These are phyloP conservation scores for Eueides isabella DNA, from an alignment of 1,140 invertebrate species.

Conservation along the genomic window DNA sequence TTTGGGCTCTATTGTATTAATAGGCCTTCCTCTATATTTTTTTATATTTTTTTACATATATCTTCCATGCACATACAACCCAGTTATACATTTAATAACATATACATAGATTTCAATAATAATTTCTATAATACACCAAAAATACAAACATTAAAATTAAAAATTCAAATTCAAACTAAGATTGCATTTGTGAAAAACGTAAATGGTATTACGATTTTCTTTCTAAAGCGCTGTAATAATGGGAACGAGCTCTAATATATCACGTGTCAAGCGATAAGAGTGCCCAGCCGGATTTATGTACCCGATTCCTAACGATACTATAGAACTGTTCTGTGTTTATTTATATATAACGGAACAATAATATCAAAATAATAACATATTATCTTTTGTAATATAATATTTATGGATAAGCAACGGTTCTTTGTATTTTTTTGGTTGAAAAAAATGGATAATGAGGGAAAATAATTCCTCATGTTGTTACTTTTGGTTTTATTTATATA, in stretches of 20 bases:
- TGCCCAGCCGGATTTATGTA: slow-evolving; percentile 57
- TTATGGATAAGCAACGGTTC: background rate
- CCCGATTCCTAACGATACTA: slow-evolving; percentile 47
- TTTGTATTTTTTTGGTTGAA: background rate
- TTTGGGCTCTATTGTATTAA: no score
- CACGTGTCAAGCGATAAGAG: slow-evolving; percentile 54
- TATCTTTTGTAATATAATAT: background rate
- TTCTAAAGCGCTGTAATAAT: slow-evolving; percentile 41
- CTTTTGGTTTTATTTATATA: background rate
- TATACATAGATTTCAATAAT: no score
- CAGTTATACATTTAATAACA: no score
- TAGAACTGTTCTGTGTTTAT: slow-evolving; percentile 28
- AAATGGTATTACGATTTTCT: slow-evolving; percentile 40
- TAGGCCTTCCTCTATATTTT: no score
- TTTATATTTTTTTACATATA: no score
- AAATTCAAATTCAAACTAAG: background rate
- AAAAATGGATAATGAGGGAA: no score
- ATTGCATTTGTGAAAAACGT: slow-evolving; percentile 22
- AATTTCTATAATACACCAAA: no score
- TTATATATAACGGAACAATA: slow-evolving; percentile 5
- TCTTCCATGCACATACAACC: no score
- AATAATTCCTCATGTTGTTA: background rate
- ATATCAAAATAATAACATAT: slow-evolving; percentile 1
- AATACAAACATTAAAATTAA: slow-evolving; percentile 5
- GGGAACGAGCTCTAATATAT: slow-evolving; percentile 51